phyloP scores from a whole-genome alignment of 2,888 invertebrate species.

The Matsumyia berberina region DNA sequence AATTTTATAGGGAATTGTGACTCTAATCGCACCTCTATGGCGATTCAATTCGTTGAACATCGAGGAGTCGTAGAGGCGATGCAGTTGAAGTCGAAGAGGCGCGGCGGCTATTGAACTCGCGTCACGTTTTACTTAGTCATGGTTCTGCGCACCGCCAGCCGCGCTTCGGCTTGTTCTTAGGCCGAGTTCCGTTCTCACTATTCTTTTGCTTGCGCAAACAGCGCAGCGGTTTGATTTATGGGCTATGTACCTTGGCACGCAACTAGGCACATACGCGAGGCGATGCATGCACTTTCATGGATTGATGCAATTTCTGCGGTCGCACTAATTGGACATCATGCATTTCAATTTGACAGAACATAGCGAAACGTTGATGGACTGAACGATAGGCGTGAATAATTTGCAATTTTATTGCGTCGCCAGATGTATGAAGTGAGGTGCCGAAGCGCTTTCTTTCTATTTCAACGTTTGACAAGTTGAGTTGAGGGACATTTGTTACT shows the following conservation, averaged over 20 bases:
- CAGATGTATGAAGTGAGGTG: neutral
- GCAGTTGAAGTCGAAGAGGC: slow-evolving; percentile 31
- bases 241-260: slow-evolving; percentile 43
- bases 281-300: slow-evolving; percentile 21
- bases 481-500: no score
- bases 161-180: slow-evolving; percentile 39
- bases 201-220: slow-evolving; percentile 63
- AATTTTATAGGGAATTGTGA: slow-evolving; percentile 28
- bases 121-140: slow-evolving; percentile 71
- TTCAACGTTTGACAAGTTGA: no score
- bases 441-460: no score
- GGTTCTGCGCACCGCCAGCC: slow-evolving; percentile 42
- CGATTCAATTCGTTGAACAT: slow-evolving; percentile 27
- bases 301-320: slow-evolving; percentile 38
- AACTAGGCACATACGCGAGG: slow-evolving; percentile 30
- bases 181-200: slow-evolving; percentile 46
- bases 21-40: slow-evolving; percentile 34
- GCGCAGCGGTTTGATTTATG: slow-evolving; percentile 52
- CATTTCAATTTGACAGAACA: slow-evolving; percentile 62
- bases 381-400: slow-evolving; percentile 56
- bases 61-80: neutral
- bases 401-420: slow-evolving; percentile 43
- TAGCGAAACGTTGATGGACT: slow-evolving; percentile 38
- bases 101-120: slow-evolving; percentile 69
- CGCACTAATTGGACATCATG: slow-evolving; percentile 65